phyloP scores from a whole-genome alignment of 1,140 invertebrate species.

The Samia ricini region DNA sequence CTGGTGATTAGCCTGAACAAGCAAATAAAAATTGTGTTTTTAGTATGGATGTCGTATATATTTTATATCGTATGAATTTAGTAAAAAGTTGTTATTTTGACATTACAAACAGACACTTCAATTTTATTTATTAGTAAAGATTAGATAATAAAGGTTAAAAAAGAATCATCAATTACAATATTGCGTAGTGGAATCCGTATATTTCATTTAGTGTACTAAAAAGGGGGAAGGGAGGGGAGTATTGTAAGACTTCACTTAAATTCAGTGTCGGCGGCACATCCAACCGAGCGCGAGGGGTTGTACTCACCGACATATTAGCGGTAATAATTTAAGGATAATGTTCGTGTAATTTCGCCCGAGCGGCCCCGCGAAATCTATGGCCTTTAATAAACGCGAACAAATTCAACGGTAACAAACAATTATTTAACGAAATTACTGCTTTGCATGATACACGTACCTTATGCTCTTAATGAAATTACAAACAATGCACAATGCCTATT shows the following conservation, averaged over 20 bases:
- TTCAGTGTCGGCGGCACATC: conserved; percentile 41
- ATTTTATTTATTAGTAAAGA: no score
- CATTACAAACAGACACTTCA: no score
- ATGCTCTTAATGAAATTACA: conserved; percentile 45
- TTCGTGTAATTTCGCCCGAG: conserved; percentile 56
- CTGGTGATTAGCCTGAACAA: no score
- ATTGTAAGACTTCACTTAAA: conserved; percentile 34
- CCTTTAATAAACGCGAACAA: conserved; percentile 69
- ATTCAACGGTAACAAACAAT: conserved; percentile 63
- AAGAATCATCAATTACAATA: conserved; percentile 9
- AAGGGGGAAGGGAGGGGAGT: no score
- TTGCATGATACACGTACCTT: conserved; percentile 46
- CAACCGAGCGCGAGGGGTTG: conserved; percentile 28
- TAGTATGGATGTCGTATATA: no score
- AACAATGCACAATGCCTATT: conserved; percentile 24
- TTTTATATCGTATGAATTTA: no score
- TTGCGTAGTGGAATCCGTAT: not conserved
- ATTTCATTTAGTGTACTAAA: conserved; percentile 30
- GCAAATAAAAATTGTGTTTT: no score
- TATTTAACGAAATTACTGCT: conserved; percentile 67
- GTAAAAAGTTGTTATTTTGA: no score
- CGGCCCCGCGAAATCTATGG: conserved; percentile 66
- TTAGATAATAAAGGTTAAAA: conserved; percentile 7
- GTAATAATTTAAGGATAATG: conserved; percentile 74
- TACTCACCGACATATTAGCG: conserved; percentile 66